phyloP scores from a whole-genome alignment of 2,888 invertebrate genomes.

The Athalia rosae region DNA sequence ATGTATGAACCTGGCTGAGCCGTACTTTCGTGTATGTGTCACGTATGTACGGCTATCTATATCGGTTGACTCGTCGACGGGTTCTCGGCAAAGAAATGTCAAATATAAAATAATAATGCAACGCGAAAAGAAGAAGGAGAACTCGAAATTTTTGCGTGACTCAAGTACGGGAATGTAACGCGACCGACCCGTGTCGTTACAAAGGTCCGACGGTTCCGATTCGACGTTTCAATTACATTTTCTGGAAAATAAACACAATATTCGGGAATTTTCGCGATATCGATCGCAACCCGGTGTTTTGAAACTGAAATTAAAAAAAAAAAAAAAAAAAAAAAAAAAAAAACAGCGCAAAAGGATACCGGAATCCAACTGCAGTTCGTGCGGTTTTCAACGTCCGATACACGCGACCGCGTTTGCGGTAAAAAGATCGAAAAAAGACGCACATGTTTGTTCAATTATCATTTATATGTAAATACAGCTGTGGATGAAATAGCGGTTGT shows the following conservation, averaged over 20 bases:
- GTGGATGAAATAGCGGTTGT: conserved; percentile 19
- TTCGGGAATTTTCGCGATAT: not conserved
- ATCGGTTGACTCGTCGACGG: conserved; percentile 31
- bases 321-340: no score
- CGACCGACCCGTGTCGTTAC: no score
- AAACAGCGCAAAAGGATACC: not conserved
- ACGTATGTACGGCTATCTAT: not conserved
- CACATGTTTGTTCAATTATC: conserved; percentile 12
- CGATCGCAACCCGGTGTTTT: no score
- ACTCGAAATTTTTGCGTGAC: not conserved
- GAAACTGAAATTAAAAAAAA: not conserved
- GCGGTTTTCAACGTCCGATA: not conserved
- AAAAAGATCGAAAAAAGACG: conserved; percentile 1
- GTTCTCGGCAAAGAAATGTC: conserved; percentile 7
- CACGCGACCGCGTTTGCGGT: not conserved
- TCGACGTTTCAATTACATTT: not conserved
- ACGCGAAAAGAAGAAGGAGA: conserved; percentile 33
- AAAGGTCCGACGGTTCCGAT: not conserved
- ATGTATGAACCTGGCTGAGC: conserved; percentile 39
- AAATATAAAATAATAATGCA: conserved; percentile 4
- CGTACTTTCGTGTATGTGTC: conserved; percentile 35
- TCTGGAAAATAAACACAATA: not conserved
- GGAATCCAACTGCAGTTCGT: not conserved
- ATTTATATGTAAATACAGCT: conserved; percentile 26
- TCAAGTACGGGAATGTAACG: no score